Conservation (phyloP, 1,140 invertebrate genomes). For the Heliconius hermathena region DNA sequence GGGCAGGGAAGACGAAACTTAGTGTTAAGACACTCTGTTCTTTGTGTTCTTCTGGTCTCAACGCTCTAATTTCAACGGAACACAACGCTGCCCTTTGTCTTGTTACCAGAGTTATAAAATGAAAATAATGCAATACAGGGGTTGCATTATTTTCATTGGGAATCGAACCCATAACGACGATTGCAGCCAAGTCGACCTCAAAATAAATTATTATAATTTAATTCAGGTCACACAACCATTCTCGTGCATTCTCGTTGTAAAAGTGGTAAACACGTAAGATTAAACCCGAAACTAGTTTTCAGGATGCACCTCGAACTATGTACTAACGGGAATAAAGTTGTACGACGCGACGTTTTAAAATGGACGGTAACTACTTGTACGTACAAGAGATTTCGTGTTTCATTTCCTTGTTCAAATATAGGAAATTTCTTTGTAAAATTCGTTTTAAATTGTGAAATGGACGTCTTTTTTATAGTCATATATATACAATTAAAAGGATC, state of each 20-base stretch:
- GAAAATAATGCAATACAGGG: no score
- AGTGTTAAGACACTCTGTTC: no score
- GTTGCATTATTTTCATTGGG: no score
- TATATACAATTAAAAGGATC: no score
- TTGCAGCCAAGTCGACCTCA: no score
- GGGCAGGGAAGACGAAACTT: no score
- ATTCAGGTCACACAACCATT: not conserved
- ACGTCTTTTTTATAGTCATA: not conserved
- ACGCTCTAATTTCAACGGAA: no score
- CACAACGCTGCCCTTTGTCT: no score
- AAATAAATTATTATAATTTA: not conserved
- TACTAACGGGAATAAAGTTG: not conserved
- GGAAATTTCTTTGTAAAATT: not conserved
- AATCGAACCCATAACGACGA: no score
- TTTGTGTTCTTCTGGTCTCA: no score
- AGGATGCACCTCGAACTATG: not conserved
- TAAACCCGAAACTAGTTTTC: constrained; percentile 5
- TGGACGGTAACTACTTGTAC: not conserved
- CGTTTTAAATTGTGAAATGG: not conserved
- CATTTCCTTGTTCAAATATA: not conserved
- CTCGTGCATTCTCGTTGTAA: not conserved
- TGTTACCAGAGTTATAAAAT: no score
- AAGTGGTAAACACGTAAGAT: constrained; percentile 2
- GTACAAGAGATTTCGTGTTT: not conserved
- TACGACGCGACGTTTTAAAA: not conserved